Percentiles rank a stretch among this genome's conserved stretches.
phyloP scores from a whole-genome alignment of 1,140 invertebrate species.

The Bombus superbus region DNA sequence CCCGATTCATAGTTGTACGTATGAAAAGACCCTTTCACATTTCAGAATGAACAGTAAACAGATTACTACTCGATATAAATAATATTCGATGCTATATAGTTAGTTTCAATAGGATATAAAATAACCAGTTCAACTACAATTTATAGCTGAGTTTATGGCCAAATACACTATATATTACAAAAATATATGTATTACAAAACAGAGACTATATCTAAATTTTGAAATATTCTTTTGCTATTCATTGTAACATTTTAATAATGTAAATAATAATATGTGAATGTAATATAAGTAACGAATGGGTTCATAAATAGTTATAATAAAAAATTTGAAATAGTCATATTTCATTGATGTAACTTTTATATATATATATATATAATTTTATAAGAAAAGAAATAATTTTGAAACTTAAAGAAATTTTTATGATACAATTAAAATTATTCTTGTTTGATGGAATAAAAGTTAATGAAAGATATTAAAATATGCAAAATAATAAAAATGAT shows the following conservation, averaged over 20 bases:
- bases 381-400: neutral
- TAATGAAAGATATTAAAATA: neutral
- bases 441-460: neutral
- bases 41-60: neutral
- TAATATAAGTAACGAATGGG: too few species aligned
- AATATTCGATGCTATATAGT: neutral
- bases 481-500: neutral
- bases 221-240: neutral
- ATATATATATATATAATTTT: neutral
- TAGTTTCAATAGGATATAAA: neutral
- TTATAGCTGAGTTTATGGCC: neutral
- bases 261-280: neutral
- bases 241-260: neutral
- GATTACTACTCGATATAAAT: neutral
- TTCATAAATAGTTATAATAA: too few species aligned
- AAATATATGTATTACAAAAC: neutral
- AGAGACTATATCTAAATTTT: neutral
- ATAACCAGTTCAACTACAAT: neutral
- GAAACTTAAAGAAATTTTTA: neutral
- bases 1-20: conserved; percentile 32
- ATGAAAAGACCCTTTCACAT: conserved; percentile 38
- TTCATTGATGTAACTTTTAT: neutral
- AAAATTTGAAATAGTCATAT: too few species aligned
- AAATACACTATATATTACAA: neutral
- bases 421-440: neutral